Conservation (phyloP, 2,888 invertebrate species). For the Teinopalpus imperialis region DNA sequence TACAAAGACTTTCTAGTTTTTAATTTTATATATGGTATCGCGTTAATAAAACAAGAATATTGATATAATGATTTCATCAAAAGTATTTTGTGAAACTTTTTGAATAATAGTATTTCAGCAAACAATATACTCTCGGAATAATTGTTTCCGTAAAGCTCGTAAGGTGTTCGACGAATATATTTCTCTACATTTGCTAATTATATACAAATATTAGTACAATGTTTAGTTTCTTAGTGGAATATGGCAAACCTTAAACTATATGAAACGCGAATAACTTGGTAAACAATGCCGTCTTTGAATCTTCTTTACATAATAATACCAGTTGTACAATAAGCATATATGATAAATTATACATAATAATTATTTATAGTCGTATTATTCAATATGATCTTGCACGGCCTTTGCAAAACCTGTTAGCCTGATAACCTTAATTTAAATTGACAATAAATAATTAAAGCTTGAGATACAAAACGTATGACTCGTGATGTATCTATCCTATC, state of each 20-base stretch:
- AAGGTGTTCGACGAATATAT: too few relatives aligned
- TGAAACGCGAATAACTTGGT: too few relatives aligned
- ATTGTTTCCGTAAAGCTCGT: too few relatives aligned
- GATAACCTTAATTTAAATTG: slow-evolving; percentile 34
- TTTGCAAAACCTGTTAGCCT: slow-evolving; percentile 33
- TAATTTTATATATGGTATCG: too few relatives aligned
- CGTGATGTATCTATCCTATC: too few relatives aligned
- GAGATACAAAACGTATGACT: too few relatives aligned
- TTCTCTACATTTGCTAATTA: neutral
- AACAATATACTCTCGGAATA: too few relatives aligned
- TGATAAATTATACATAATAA: neutral
- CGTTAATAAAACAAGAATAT: too few relatives aligned
- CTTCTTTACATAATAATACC: neutral
- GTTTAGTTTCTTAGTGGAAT: neutral
- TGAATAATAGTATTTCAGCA: too few relatives aligned
- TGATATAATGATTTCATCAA: too few relatives aligned
- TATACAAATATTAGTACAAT: neutral
- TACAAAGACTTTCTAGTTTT: too few relatives aligned
- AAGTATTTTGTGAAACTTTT: too few relatives aligned
- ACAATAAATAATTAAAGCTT: neutral
- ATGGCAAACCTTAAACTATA: neutral
- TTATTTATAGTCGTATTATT: slow-evolving; percentile 1
- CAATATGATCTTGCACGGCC: slow-evolving; percentile 20
- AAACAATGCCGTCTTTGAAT: slow-evolving; percentile 1
- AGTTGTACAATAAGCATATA: neutral